Evolutionary conservation across 2,888 invertebrate species (phyloP), one percentile per base, ranked within the genome.

Genomic region (Achlya flavicornis): DNA sequence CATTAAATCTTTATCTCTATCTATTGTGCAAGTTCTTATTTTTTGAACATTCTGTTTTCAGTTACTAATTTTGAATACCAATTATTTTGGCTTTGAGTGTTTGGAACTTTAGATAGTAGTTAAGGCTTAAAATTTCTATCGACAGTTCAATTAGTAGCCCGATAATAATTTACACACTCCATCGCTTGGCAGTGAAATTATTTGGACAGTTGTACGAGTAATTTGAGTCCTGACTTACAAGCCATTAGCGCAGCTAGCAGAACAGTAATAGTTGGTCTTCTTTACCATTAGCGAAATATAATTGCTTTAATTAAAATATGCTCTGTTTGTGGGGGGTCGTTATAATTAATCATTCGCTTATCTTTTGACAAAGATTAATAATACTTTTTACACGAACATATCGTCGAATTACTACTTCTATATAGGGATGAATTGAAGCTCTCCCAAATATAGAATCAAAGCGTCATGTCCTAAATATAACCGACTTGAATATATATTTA

Each of bases 1-100:
- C 63, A 60, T 66, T 46, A 70, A 71, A 65, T 70, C 41, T 41
- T 41, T 41, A 11, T 41, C 41, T 41, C 10, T 1, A 69, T 65
- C 26, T 58, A 62, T 63, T 61, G 60, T 61, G 58, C 57, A 38
- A 35, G 58, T 35, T 8, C n/a, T 5, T n/a, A 16, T 58, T 16
- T 32, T 16, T 16, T 16, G 53, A 8, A 4, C 53, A 19, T 16
- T 19, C 3, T 10, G 16, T 7, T 53, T 53, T 53, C 10, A 53
- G 53, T 3, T 35, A 35, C 5, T 43, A 43, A 38, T 10, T 38
- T 43, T 14, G 14, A 43, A 43, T 14, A 43, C 10, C 41, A 10
- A 10, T 6, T 41, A 3, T 7, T 11, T 43, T 43, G 14, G 43
- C 14, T 14, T 14, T 43, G 14, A 26, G 26, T 26, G 26, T 26